A percentile compares a stretch with the other conserved stretches of the same genome.
Evolutionary conservation across 1,140 invertebrate species (phyloP).

Genomic region (Atta cephalotes): DNA sequence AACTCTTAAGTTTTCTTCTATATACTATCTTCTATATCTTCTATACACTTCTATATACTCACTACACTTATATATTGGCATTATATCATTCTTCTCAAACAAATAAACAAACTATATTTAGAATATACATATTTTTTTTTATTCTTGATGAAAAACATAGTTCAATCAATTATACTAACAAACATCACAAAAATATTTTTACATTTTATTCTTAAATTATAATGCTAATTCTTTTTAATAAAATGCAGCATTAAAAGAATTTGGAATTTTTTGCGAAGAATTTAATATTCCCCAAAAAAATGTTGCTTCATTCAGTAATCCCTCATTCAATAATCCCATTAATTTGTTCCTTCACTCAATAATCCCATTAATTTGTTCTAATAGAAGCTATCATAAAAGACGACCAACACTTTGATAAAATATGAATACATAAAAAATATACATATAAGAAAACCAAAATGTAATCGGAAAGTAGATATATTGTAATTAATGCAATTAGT

Average conservation of each 20-base stretch:
- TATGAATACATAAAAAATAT: not conserved
- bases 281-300: not conserved
- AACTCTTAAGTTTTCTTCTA: conserved; percentile 10
- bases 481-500: not conserved
- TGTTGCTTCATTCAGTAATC: not conserved
- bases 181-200: not conserved
- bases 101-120: not conserved
- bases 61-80: not conserved
- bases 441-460: not conserved
- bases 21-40: not conserved
- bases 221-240: not conserved
- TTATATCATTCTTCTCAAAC: not conserved
- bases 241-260: not conserved
- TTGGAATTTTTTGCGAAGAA: not conserved
- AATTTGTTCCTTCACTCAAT: not conserved
- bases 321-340: not conserved
- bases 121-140: not conserved
- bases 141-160: not conserved
- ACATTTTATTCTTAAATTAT: conserved; percentile 2
- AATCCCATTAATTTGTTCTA: not conserved
- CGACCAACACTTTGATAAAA: not conserved
- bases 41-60: not conserved
- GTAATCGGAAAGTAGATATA: not conserved
- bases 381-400: not conserved
- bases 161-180: not conserved